phyloP scores from a whole-genome alignment of 2,797 vertebrate genomes.

The Cynopterus sphinx region DNA sequence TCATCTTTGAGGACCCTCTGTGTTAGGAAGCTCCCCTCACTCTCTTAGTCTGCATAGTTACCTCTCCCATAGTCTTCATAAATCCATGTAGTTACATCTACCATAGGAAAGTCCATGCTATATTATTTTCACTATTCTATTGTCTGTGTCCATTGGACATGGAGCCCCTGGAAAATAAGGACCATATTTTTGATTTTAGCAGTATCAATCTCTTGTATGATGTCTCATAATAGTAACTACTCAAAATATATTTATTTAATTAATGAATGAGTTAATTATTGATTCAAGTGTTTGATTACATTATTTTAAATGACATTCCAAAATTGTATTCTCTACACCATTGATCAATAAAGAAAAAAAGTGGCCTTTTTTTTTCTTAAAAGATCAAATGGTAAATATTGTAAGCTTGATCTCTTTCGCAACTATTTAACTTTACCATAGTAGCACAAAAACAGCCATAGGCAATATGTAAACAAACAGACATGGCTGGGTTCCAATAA shows the following conservation, averaged over 20 bases:
- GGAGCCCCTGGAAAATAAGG: neutral
- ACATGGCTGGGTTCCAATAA: neutral
- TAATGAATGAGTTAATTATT: neutral
- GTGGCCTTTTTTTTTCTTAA: neutral
- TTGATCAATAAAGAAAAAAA: neutral
- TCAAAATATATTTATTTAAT: neutral
- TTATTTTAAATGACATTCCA: neutral
- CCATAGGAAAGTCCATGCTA: neutral
- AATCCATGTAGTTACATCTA: neutral
- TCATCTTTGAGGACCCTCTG: neutral
- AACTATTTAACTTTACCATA: neutral
- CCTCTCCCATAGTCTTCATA: neutral
- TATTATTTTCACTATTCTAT: neutral
- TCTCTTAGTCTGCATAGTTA: neutral
- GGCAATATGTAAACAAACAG: neutral
- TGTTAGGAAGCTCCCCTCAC: neutral
- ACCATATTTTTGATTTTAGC: neutral
- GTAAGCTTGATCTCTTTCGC: neutral
- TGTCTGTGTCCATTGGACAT: neutral
- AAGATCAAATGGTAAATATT: neutral
- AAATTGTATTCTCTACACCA: neutral
- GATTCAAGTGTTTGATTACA: neutral
- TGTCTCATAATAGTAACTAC: neutral
- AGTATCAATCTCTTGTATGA: neutral
- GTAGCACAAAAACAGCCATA: neutral